Evolutionary conservation across 2,113 vertebrate genomes (phyloP).

Genomic region (Ciconia boyciana): DNA sequence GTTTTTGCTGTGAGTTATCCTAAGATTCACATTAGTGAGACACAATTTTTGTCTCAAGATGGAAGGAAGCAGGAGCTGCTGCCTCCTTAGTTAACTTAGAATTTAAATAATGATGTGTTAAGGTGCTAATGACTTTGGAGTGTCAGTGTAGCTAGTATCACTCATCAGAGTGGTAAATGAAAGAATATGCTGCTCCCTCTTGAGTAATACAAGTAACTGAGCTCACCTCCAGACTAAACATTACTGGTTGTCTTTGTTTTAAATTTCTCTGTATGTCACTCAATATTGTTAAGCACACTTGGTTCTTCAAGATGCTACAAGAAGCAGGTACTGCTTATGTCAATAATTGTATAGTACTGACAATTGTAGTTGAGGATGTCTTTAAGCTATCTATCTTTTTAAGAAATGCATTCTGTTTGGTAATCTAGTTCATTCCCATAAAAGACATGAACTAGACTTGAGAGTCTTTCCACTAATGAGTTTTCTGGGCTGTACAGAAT

Average conservation of each 20-base stretch:
- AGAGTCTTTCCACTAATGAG: slow-evolving; percentile 53
- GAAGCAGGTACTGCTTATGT: neutral
- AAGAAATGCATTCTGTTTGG: slow-evolving; percentile 17
- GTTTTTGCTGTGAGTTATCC: neutral
- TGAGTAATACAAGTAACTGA: neutral
- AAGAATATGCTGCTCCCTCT: neutral
- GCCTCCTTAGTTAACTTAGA: neutral
- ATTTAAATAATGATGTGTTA: neutral
- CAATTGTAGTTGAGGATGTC: neutral
- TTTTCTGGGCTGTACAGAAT: slow-evolving; percentile 65
- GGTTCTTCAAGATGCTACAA: neutral
- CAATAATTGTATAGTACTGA: neutral
- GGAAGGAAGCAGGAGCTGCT: neutral
- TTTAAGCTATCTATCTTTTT: neutral
- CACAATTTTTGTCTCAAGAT: neutral
- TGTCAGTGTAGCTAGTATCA: neutral
- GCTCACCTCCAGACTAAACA: neutral
- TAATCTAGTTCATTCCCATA: slow-evolving; percentile 1
- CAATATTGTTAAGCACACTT: neutral
- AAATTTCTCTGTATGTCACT: neutral
- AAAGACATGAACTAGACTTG: slow-evolving; percentile 45
- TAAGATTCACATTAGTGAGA: neutral
- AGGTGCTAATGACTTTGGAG: neutral
- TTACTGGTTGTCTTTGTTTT: neutral
- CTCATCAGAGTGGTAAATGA: neutral